These are phyloP conservation scores for Eptatretus atami DNA, from an alignment of 2,797 vertebrate genomes.

Conservation along the genomic window DNA sequence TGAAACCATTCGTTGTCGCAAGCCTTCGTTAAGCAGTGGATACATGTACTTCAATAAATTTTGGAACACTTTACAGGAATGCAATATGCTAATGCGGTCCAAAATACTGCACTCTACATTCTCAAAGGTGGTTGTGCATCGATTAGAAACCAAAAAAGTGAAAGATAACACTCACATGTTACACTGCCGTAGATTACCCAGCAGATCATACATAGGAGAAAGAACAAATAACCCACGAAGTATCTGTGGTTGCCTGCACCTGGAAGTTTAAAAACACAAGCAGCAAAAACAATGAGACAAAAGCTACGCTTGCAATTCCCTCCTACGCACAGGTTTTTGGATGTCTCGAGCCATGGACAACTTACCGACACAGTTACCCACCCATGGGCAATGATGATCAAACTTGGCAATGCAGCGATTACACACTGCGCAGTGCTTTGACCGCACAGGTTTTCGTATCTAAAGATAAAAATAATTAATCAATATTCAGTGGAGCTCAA, in stretches of 20 bases:
- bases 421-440: constrained; percentile 92
- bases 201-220: constrained; percentile 94
- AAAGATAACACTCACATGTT: constrained; percentile 37
- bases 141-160: constrained; percentile 8
- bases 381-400: constrained; percentile 96
- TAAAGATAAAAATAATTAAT: constrained; percentile 12
- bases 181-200: constrained; percentile 99
- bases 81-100: too few relatives aligned
- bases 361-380: constrained; percentile 94
- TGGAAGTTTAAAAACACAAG: constrained; percentile 11
- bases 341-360: constrained; percentile 9
- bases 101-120: too few relatives aligned
- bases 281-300: too few relatives aligned
- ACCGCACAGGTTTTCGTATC: constrained; percentile 95
- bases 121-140: too few relatives aligned
- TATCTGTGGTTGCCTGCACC: constrained; percentile 92
- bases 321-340: too few relatives aligned
- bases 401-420: constrained; percentile 98
- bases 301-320: too few relatives aligned
- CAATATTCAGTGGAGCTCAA: too few relatives aligned
- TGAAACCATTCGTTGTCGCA: too few relatives aligned
- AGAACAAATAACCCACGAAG: constrained; percentile 93
- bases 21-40: too few relatives aligned
- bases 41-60: too few relatives aligned
- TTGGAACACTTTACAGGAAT: too few relatives aligned